Base-by-base conservation (phyloP, 2,797 vertebrate species). In the Oreortyx pictus region DNA sequence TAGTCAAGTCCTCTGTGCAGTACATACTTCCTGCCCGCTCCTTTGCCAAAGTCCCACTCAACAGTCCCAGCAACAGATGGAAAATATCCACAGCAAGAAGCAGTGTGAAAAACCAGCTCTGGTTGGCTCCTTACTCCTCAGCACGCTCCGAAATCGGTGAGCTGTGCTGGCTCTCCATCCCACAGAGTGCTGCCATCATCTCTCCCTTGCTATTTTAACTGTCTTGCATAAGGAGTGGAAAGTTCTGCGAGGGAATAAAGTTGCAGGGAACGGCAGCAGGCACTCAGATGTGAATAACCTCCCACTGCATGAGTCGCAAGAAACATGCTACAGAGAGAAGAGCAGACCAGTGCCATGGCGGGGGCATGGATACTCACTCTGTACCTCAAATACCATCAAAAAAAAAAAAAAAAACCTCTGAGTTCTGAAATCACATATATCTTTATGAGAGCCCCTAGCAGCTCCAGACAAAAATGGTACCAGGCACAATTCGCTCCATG, bases 1-100 rank as follows among this genome's bases (percentile, higher is more conserved):
- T 92, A 88, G 86, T 90, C 84, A 87, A 93, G 79, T 70, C 85
- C 65, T 80, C 74, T 86, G 43, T 81, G 88, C 85, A 91, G 76
- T 44, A 77, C 54, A 86, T 14, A 52, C 41, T 92, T 93, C 83
- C 87, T 85, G 86, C 39, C 74, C 71, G 52, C 65, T 20, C 31
- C 50, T 27, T 88, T 94, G 91, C 88, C 94, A 93, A 95, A 96
- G 90, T 80, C 77, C 62, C 89, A 82, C 50, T 95, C 73, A 80
- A 52, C 50, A 52, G 50, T 52, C 57, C 66, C 41, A 10, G 57
- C 78, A 91, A 57, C 87, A 94, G 76, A 87, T 89, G 80, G 83
- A 87, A 93, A 94, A 82, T 25, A 89, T 94, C 86, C 84, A 88
- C 68, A 79, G 47, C 78, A 75, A 94, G 80, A 94, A 88, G 61